Conservation (phyloP, 2,113 vertebrate species). For the Daphoenositta chrysoptera region DNA sequence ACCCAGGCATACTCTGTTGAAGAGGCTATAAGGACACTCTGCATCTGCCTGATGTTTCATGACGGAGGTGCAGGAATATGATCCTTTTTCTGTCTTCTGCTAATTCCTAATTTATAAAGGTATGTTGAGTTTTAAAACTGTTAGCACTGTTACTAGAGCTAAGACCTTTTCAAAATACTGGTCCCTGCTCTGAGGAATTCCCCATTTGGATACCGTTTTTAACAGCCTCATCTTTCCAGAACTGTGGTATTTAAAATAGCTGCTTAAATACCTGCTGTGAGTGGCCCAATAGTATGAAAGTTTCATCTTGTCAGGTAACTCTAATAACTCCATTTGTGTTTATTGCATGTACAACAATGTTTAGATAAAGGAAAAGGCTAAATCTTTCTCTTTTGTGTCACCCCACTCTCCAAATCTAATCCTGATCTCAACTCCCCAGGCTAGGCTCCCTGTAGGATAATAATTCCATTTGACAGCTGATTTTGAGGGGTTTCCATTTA, state of each 20-base stretch:
- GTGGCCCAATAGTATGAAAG: not conserved
- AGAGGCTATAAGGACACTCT: not conserved
- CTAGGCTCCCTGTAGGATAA: not conserved
- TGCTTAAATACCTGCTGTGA: not conserved
- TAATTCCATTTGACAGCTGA: not conserved
- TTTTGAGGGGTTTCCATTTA: not conserved
- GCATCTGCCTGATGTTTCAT: not conserved
- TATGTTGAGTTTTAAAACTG: not conserved
- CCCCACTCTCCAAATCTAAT: not conserved
- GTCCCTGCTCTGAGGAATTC: not conserved
- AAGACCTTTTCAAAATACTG: not conserved
- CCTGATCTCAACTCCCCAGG: not conserved
- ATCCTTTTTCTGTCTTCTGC: not conserved
- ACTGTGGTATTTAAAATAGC: not conserved
- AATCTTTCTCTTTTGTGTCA: not conserved
- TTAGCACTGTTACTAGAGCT: not conserved
- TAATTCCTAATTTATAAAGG: conserved; percentile 29
- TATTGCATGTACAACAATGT: not conserved
- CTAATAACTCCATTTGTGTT: not conserved
- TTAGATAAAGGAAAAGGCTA: not conserved
- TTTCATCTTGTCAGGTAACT: not conserved
- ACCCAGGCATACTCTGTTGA: not conserved
- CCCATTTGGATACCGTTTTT: not conserved
- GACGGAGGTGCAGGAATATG: not conserved
- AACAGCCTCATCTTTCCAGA: not conserved